A percentile compares a stretch with the other conserved stretches of the same genome.
Conservation (phyloP, 2,888 invertebrate genomes). For the Idaea straminata region DNA sequence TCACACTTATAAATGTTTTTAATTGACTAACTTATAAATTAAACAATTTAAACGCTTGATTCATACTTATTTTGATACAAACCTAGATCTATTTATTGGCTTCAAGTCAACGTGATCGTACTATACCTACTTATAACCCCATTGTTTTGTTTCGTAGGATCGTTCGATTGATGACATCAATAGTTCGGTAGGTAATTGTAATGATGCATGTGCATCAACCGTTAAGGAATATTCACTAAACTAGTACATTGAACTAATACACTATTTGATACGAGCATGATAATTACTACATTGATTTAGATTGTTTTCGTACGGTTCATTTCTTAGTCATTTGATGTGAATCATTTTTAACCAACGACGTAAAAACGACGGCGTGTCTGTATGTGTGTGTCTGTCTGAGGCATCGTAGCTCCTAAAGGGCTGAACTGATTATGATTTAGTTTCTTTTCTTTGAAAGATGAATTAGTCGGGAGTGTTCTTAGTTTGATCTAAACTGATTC, state of each 20-base stretch:
- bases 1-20: too few species aligned
- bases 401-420: too few species aligned
- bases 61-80: background rate
- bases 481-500: too few species aligned
- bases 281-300: background rate
- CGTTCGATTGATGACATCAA: constrained; percentile 26
- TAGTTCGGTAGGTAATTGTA: constrained; percentile 19
- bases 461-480: too few species aligned
- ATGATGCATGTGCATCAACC: constrained; percentile 12
- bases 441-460: too few species aligned
- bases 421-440: too few species aligned
- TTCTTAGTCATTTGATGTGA: too few species aligned
- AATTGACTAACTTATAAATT: too few species aligned
- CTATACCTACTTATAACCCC: constrained; percentile 5
- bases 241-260: background rate
- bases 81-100: background rate
- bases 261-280: background rate
- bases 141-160: constrained; percentile 28
- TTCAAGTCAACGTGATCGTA: constrained; percentile 1
- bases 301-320: background rate
- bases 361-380: too few species aligned
- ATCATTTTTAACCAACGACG: too few species aligned
- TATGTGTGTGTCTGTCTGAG: too few species aligned
- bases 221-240: background rate
- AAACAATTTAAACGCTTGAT: too few species aligned